These are phyloP conservation scores for Dreissena rostriformis DNA, from an alignment of 1,140 invertebrate genomes.

Conservation along the genomic window DNA sequence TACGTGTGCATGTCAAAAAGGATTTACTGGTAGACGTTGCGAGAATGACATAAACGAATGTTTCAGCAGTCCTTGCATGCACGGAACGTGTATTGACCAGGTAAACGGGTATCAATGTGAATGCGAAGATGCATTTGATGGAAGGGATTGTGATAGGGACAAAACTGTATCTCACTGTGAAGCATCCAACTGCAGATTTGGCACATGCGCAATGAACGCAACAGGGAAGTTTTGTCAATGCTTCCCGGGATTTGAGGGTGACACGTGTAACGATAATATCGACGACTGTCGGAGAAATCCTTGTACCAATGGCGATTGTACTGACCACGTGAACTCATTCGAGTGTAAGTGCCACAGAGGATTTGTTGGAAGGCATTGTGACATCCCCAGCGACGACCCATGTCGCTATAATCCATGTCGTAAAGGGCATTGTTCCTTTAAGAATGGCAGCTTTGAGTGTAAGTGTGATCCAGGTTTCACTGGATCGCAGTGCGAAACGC, in stretches of 20 bases:
- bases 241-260: conserved; percentile 36
- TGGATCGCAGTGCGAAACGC: conserved; percentile 15
- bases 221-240: conserved; percentile 30
- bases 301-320: conserved; percentile 16
- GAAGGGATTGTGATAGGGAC: conserved; percentile 9
- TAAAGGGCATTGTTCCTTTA: conserved; percentile 30
- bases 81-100: conserved; percentile 19
- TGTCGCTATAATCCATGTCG: conserved; percentile 8
- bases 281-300: conserved; percentile 12
- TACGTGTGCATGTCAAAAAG: conserved; percentile 5
- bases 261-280: conserved; percentile 15
- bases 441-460: conserved; percentile 2
- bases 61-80: conserved; percentile 24
- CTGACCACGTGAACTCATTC: conserved; percentile 33
- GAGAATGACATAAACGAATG: conserved; percentile 40
- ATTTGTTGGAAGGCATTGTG: conserved; percentile 26
- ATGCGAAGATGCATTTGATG: conserved; percentile 1
- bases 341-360: conserved; percentile 4
- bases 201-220: conserved; percentile 39
- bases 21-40: conserved; percentile 22
- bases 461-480: conserved; percentile 13
- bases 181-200: background rate
- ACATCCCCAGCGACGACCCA: conserved; percentile 3
- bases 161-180: conserved; percentile 1
- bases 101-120: conserved; percentile 11